Base-by-base conservation (phyloP, 2,888 invertebrate genomes). In the Ochlodes sylvanus region DNA sequence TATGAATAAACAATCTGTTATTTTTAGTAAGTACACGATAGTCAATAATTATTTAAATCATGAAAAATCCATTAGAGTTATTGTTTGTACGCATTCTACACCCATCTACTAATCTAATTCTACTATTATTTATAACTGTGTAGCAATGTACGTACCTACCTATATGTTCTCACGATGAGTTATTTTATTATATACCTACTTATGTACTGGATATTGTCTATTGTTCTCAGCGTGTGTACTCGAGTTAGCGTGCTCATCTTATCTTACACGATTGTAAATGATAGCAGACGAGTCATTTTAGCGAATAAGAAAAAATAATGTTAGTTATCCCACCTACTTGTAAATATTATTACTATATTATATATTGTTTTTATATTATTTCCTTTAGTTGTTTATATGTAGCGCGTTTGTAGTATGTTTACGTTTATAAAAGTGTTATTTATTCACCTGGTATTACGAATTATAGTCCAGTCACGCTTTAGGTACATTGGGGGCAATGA, bases 401-500 rank as follows among this genome's bases (percentile, higher is more conserved):
- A n/a, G 1, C 5, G 27, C 27, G 27, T 2, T 5, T 27, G 5
- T 5, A 27, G 27, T 27, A 27, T 5, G 3, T 27, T 4, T 27
- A 27, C 27, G 27, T 27, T 4, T 27, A 27, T 4, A 17, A 17
- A 47, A 50, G 19, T 17, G 14, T 15, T 32, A 32, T 38, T 17
- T 38, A 38, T 38, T 38, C 27, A 12, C 6, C 0, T 9, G 12
- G 19, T 41, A 7, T 32, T 14, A 12, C 19, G 5, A 17, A 27
- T 27, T 27, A 27, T 32, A 17, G 6, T 17, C 72, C 76, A 79
- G 81, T 84, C 78, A 84, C 83, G 82, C 79, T 81, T 19, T 17
- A 80, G 80, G 82, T 74, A 82, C 81, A 87, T 84, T 81, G 80
- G 81, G 88, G 87, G 83, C 84, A 86, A 84, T 76, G 86, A 88